Percentiles rank a stretch among this genome's conserved stretches.
Evolutionary conservation across 2,113 vertebrate species (phyloP).

Genomic region (Cheilinus undulatus): DNA sequence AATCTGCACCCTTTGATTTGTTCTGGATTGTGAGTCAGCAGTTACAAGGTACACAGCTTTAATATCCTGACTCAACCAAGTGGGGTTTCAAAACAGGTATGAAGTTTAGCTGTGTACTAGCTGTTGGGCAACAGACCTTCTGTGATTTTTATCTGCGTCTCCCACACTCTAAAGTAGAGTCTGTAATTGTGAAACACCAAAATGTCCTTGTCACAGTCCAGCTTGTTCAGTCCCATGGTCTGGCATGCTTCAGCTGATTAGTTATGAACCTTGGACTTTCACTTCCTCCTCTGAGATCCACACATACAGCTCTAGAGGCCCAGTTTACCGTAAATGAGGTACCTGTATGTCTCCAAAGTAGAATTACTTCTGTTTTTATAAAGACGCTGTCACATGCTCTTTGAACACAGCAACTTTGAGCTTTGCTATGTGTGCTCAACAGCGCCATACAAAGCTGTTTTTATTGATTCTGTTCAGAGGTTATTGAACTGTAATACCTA

Average conservation of each 20-base stretch:
- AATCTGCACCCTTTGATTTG: not conserved
- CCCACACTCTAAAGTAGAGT: not conserved
- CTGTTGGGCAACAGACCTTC: not conserved
- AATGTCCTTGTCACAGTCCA: not conserved
- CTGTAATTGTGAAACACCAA: slow-evolving; percentile 43
- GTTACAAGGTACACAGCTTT: not conserved
- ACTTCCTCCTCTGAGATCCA: slow-evolving; percentile 43
- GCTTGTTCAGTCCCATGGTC: not conserved
- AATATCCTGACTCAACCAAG: slow-evolving; percentile 4
- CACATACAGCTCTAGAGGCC: not conserved
- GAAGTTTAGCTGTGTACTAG: slow-evolving; percentile 22
- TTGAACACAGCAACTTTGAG: no score
- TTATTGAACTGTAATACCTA: no score
- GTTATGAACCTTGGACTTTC: slow-evolving; percentile 58
- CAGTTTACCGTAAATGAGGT: slow-evolving; percentile 3
- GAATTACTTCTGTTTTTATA: not conserved
- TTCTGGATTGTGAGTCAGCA: not conserved
- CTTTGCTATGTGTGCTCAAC: not conserved
- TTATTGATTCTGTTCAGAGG: not conserved
- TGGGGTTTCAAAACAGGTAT: slow-evolving; percentile 4
- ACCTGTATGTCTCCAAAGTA: not conserved
- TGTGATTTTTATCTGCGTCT: slow-evolving; percentile 24
- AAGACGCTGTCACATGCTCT: not conserved
- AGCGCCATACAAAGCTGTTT: not conserved
- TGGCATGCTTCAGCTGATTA: slow-evolving; percentile 11